phyloP scores from a whole-genome alignment of 92 coral and sea anemone genomes.

The Muricea muricata region DNA sequence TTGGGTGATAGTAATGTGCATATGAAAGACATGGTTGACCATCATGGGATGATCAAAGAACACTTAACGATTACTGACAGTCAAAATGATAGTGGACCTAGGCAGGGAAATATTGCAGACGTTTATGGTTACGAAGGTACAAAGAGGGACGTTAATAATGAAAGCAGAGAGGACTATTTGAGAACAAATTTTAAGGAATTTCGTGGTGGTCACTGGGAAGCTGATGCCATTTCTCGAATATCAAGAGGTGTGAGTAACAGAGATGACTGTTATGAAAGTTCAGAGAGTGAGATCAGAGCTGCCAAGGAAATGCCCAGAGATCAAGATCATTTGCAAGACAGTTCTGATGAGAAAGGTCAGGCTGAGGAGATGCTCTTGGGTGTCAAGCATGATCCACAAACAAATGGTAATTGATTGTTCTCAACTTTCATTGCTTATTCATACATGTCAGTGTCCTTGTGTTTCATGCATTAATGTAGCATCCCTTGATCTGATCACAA shows the following conservation, averaged over 20 bases:
- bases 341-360: neutral
- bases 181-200: neutral
- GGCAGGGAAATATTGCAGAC: neutral
- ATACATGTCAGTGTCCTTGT: too few relatives aligned
- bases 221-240: neutral
- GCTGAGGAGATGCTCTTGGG: slow-evolving; percentile 81
- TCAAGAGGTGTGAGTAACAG: neutral
- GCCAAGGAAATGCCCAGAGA: neutral
- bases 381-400: slow-evolving; percentile 76
- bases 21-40: neutral
- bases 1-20: neutral
- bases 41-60: neutral
- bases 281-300: neutral
- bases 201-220: neutral
- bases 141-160: neutral
- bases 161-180: neutral
- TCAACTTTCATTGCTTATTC: too few relatives aligned
- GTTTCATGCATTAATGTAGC: too few relatives aligned
- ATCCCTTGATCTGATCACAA: too few relatives aligned
- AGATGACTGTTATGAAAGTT: neutral
- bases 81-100: neutral
- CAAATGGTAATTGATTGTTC: slow-evolving; percentile 68
- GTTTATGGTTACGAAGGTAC: neutral
- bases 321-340: slow-evolving; percentile 7
- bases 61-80: neutral